Evolutionary conservation across 2,113 vertebrate species (phyloP), one percentile per base, ranked within the genome.

Genomic region (Cyphomyrus discorhynchus): DNA sequence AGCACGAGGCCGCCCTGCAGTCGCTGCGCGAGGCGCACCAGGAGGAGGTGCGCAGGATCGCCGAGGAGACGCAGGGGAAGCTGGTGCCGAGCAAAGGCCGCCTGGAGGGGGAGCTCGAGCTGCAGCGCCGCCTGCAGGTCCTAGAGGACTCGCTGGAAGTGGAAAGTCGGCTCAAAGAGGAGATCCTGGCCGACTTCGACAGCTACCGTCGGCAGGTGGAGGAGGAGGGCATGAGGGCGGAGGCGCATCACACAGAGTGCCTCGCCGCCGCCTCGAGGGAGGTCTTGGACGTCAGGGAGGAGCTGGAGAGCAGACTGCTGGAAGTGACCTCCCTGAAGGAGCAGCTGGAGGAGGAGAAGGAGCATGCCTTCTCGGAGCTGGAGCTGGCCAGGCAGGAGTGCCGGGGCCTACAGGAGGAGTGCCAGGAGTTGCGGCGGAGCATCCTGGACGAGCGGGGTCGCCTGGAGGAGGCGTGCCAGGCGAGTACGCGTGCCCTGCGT

Each of bases 121-220:
- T 99, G 50, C 95, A 95, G 87, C 96, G 95, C 88, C 97, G 95
- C 89, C 96, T 99, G 89, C 95, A 97, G 24, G 93, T 95, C 86
- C 96, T 99, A 89, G 97, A 98, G 95, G 95, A 94, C 56, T 95
- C 96, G 27, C 95, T 99, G 91, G 97, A 97, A 90, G 96, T 97
- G 92, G 96, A 97, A 93, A 96, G 96, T 91, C 94, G 92, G 90
- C 94, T 96, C 46, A 97, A 97, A 13, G 96, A 96, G 83, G 97
- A 98, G 93, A 96, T 94, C 0, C 90, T 93, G 90, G 93, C 94
- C 0, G 94, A 96, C 89, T 93, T 96, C 5, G 93, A 92, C 11
- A 15, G 92, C 0, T 96, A 92, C 91, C 94, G 94, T 87, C 93
- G 93, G 52, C 93, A 96, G 90, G 92, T 92, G 91, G 91, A 92